Evolutionary conservation across 2,888 invertebrate species (phyloP), one percentile per base, ranked within the genome.

Genomic region (Polyommatus icarus): DNA sequence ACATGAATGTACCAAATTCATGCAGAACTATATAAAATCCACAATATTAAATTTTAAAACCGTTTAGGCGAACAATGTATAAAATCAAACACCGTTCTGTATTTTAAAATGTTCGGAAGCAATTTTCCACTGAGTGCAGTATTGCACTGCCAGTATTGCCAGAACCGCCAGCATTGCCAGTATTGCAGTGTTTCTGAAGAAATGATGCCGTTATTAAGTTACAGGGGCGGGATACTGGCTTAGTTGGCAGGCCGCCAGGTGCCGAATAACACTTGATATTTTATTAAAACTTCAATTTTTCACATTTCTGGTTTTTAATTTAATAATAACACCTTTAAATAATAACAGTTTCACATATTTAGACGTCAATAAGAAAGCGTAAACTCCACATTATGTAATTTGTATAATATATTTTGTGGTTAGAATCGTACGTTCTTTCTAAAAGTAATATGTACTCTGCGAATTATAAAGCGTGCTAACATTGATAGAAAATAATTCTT

Each of bases 101-200:
- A 75, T 75, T 50, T 75, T 50, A 75, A 50, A 50, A 24, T 50
- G 50, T 29, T 54, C 75, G 75, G 75, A 54, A 75, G 75, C 75
- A 54, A 75, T 75, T 75, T 75, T 75, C 50, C 75, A 24, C 75
- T 29, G 75, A 54, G 75, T 75, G 75, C 75, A 75, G 75, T 75
- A 50, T 73, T 73, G 73, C 12, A 24, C 61, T 61, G 61, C 24
- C 24, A 67, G 29, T 67, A 29, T 67, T 67, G 29, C 24, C 61
- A 67, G 29, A 15, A 32, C 29, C 29, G 18, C 67, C 18, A 6
- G 67, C 32, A 67, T 67, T 67, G 67, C 67, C 29, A 32, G 67
- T 67, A 75, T 75, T 54, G 75, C 54, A 75, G 75, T 75, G 75
- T 75, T 54, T 50, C 75, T 75, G 75, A 75, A 75, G 75, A 75